These are phyloP conservation scores for Nomia melanderi DNA, from an alignment of 1,140 invertebrate genomes.

Conservation along the genomic window DNA sequence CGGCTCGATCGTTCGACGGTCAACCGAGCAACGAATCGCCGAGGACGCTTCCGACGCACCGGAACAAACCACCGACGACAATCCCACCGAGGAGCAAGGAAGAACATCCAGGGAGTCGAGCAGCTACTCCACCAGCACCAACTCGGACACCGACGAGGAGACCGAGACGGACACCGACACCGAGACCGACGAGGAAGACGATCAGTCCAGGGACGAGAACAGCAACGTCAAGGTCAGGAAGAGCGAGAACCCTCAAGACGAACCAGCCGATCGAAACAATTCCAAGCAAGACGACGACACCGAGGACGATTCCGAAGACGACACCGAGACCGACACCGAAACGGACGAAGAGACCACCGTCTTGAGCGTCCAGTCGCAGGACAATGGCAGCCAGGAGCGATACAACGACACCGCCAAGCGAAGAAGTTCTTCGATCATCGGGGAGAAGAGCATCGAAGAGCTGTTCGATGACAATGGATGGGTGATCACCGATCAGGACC, in stretches of 20 bases:
- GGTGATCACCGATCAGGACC: conserved; percentile 70
- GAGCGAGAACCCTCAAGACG: conserved; percentile 11
- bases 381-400: not conserved
- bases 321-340: conserved; percentile 36
- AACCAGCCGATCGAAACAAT: no score
- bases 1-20: conserved; percentile 3
- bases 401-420: conserved; percentile 39
- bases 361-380: conserved; percentile 10
- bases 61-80: no score
- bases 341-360: conserved; percentile 44
- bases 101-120: not conserved
- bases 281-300: not conserved
- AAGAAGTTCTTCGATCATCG: conserved; percentile 54
- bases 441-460: conserved; percentile 63
- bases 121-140: conserved; percentile 4
- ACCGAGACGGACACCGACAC: conserved; percentile 16
- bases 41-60: no score
- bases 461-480: conserved; percentile 79
- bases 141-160: conserved; percentile 20
- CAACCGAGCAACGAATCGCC: no score
- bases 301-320: not conserved
- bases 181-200: conserved; percentile 35
- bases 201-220: conserved; percentile 52
- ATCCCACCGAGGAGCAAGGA: not conserved
- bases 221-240: conserved; percentile 46